phyloP scores from a whole-genome alignment of 35 echinoderm and acorn worm genomes.

The Ptychodera flava region DNA sequence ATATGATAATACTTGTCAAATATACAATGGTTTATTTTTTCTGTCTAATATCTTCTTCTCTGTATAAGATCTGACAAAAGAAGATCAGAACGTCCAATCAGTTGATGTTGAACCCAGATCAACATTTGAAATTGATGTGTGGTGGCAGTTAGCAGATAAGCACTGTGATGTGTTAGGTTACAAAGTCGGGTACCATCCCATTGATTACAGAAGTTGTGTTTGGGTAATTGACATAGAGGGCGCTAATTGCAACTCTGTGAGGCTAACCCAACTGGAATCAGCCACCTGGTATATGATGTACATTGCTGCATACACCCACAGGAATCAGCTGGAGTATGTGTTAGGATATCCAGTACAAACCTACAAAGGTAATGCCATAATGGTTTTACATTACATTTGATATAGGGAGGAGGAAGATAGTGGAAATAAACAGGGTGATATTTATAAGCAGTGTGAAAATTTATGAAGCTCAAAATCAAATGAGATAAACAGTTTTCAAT shows the following conservation, averaged over 20 bases:
- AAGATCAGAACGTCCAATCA: not conserved
- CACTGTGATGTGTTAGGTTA: not conserved
- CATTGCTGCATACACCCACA: not conserved
- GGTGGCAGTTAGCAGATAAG: not conserved
- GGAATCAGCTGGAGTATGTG: not conserved
- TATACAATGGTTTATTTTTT: too few relatives aligned
- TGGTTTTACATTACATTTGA: too few relatives aligned
- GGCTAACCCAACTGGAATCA: not conserved
- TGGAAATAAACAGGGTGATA: too few relatives aligned
- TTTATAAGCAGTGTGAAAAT: too few relatives aligned
- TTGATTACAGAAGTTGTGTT: not conserved
- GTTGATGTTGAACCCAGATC: not conserved
- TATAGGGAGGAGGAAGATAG: too few relatives aligned
- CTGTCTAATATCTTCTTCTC: too few relatives aligned
- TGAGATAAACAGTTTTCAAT: too few relatives aligned
- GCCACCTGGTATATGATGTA: not conserved
- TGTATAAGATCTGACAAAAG: not conserved
- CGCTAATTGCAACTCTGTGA: not conserved
- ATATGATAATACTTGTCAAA: too few relatives aligned
- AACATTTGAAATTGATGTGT: not conserved
- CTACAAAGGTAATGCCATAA: not conserved
- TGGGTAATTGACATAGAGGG: not conserved
- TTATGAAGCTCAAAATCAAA: too few relatives aligned
- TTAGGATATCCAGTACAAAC: not conserved
- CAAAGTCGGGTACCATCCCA: not conserved